Evolutionary conservation across 2,888 invertebrate genomes (phyloP).

Genomic region (Perithous albicinctus): DNA sequence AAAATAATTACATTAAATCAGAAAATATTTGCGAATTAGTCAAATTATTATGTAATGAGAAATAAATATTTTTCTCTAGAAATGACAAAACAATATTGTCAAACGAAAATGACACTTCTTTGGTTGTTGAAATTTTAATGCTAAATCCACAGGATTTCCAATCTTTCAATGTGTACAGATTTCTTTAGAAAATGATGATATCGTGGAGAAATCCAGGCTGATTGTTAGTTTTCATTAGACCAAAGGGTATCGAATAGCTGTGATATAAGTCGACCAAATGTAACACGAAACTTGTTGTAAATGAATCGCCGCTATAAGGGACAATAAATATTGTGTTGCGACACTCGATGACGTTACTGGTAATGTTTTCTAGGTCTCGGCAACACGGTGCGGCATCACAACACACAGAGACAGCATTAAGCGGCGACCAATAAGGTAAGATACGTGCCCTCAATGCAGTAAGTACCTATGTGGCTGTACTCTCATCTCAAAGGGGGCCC

Average conservation of each 20-base stretch:
- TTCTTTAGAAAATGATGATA: too few relatives aligned
- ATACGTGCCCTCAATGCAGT: conserved; percentile 77
- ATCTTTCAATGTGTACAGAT: too few relatives aligned
- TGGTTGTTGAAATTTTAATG: too few relatives aligned
- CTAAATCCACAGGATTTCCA: too few relatives aligned
- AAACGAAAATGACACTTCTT: too few relatives aligned
- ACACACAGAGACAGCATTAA: neutral
- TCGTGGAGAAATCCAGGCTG: too few relatives aligned
- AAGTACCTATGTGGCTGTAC: conserved; percentile 68
- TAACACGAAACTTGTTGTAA: conserved; percentile 22
- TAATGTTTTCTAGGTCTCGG: conserved; percentile 63
- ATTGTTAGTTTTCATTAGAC: too few relatives aligned
- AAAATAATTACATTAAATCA: too few relatives aligned
- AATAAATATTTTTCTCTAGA: too few relatives aligned
- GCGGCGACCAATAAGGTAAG: conserved; percentile 77
- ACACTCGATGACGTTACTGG: conserved; percentile 70
- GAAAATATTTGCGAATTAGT: too few relatives aligned
- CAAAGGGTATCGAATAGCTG: conserved; percentile 1
- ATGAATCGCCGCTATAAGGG: conserved; percentile 24
- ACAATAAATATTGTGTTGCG: conserved; percentile 73
- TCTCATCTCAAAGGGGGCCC: conserved; percentile 2
- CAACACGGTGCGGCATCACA: conserved; percentile 35
- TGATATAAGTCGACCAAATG: conserved; percentile 3
- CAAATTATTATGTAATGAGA: too few relatives aligned
- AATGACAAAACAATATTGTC: too few relatives aligned